A percentile compares a stretch with the other conserved stretches of the same genome.
These are phyloP conservation scores for Hypselothyrea guttata DNA, from an alignment of 2,888 invertebrate species.

Conservation along the genomic window DNA sequence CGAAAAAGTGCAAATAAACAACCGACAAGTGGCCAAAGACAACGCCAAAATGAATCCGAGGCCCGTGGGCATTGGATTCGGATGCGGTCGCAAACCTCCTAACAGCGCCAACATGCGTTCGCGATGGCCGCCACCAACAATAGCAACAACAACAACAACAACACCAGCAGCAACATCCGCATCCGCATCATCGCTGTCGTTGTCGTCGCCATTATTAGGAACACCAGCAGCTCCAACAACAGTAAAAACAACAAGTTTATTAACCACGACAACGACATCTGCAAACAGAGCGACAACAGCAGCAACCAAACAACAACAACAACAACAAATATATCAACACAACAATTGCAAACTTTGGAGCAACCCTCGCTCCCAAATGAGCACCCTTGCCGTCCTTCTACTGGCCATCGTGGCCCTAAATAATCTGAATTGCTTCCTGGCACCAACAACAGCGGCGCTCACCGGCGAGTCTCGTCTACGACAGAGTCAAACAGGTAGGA, in stretches of 20 bases:
- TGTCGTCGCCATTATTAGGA: conserved; percentile 2
- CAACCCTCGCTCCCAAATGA: conserved; percentile 57
- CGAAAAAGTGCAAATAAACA: conserved; percentile 14
- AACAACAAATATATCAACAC: conserved; percentile 3
- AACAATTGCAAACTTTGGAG: conserved; percentile 30
- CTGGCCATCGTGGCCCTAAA: conserved; percentile 75
- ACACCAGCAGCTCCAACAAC: conserved; percentile 8
- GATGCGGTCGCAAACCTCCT: conserved; percentile 66
- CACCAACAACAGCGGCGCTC: conserved; percentile 61
- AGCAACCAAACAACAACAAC: conserved; percentile 17
- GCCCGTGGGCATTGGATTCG: conserved; percentile 81
- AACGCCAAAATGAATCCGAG: conserved; percentile 77
- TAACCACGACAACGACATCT: conserved; percentile 12
- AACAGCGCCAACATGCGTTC: conserved; percentile 61
- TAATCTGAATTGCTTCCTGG: conserved; percentile 73
- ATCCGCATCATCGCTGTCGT: no score
- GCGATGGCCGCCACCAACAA: conserved; percentile 43
- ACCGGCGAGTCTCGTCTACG: conserved; percentile 71
- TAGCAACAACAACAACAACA: conserved; percentile 5
- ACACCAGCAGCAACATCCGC: conserved; percentile 5
- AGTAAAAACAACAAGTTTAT: conserved; percentile 7
- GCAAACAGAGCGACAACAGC: conserved; percentile 15
- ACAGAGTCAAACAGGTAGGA: conserved; percentile 79
- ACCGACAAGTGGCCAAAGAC: conserved; percentile 46
- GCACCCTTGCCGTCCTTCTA: conserved; percentile 60